Base-by-base conservation (phyloP, 1,140 invertebrate species). In the Mactra quadrangularis region DNA sequence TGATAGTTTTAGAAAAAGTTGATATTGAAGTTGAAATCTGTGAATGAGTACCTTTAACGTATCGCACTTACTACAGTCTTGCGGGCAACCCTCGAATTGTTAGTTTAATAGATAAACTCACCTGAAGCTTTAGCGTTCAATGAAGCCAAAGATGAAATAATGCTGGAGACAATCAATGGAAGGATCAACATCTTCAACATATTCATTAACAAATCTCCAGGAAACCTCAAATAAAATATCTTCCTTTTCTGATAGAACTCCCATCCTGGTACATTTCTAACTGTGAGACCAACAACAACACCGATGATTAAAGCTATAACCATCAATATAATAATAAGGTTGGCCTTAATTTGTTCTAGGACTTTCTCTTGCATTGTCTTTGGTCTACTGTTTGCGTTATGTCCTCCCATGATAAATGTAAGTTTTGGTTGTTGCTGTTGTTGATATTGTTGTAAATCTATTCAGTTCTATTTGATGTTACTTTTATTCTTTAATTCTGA, bases 101-200 rank as follows among this genome's bases (percentile, higher is more conserved):
- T n/a, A n/a, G n/a, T n/a, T n/a, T n/a, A n/a, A n/a, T n/a, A n/a
- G n/a, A n/a, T n/a, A n/a, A 71, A 57, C 52, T 70, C 82, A 74
- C 88, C 86, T 0, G 90, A 90, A 9, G 91, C 85, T 50, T 85
- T 87, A 3, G 88, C 76, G 72, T 91, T 89, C 2, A 93, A 78
- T 13, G 82, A 82, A 0, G 90, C 90, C n/a, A 91, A 59, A 0
- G 89, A 89, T 0, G 89, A 86, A 57, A 93, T 91, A 6, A 94
- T 85, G 85, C 92, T 94, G 38, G 94, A 93, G 0, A 92, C 89
- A 29, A 94, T 91, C 29, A 94, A 82, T 0, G 94, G 94, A 19
- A 94, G 85, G 71, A 94, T 94, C 53, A 94, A 85, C 81, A 93
- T 90, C 81, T 94, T 94, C 9, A 94, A 82, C 92, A 94, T 93